These are phyloP conservation scores for Philhelius pedissequus DNA, from an alignment of 2,888 invertebrate genomes.

Conservation along the genomic window DNA sequence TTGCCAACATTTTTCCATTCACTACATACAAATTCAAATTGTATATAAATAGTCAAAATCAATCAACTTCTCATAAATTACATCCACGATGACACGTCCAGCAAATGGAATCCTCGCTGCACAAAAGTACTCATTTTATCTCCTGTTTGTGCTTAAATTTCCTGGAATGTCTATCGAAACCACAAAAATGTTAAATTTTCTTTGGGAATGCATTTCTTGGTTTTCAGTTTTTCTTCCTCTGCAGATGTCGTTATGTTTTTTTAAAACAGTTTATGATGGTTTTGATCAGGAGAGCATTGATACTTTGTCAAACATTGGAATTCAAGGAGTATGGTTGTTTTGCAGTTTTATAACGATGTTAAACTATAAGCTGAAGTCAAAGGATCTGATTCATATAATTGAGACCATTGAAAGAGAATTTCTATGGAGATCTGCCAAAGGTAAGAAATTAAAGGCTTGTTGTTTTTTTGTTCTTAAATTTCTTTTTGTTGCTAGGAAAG, in stretches of 20 bases:
- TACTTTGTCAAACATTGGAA: not conserved
- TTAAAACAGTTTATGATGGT: conserved; percentile 13
- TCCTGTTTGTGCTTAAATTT: conserved; percentile 2
- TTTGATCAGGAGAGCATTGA: not conserved
- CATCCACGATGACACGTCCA: conserved; percentile 22
- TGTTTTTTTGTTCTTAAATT: not conserved
- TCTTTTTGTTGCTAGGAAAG: conserved; percentile 14
- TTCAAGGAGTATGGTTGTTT: conserved; percentile 4
- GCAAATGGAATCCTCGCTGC: not conserved
- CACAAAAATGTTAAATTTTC: not conserved
- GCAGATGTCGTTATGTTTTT: conserved; percentile 8
- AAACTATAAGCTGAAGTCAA: not conserved
- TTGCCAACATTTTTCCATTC: not conserved
- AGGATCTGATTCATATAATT: not conserved
- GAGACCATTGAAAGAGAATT: conserved; percentile 3
- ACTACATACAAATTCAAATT: not conserved
- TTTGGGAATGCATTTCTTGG: conserved; percentile 27
- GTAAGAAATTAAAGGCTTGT: not conserved
- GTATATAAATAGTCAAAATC: conserved; percentile 1
- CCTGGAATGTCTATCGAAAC: conserved; percentile 3
- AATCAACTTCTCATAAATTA: not conserved
- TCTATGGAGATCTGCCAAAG: conserved; percentile 22
- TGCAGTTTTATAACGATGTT: conserved; percentile 7
- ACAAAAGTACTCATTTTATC: conserved; percentile 15
- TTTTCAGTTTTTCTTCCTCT: conserved; percentile 12